Base-by-base conservation (phyloP, 2,113 vertebrate genomes). In the Haemorhous mexicanus region DNA sequence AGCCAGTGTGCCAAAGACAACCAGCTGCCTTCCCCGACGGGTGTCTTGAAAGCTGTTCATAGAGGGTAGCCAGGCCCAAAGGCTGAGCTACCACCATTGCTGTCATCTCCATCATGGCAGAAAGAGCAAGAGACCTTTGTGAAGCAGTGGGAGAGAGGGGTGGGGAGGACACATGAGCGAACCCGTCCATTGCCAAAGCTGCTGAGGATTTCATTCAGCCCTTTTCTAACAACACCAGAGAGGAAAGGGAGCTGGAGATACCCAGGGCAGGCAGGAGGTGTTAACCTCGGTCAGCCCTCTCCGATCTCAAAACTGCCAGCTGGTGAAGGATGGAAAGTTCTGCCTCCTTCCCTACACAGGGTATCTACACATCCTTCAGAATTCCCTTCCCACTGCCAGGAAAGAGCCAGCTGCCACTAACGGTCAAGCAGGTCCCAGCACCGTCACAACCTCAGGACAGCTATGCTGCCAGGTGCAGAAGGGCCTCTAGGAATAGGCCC, bases 351-450 rank as follows among this genome's bases (percentile, higher is more conserved):
- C 81, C 52, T 64, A 26, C 32, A 77, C 6, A 67, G 52, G 12
- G 6, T 44, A 43, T 32, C 21, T 56, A 56, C 6, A 1, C 1
- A 10, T 75, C 66, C 62, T 82, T 90, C 0, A 0, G 24, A 78
- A 39, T 61, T 89, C 30, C 61, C 41, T 73, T 55, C 41, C 56
- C 32, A 43, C 47, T 37, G 24, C 53, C 17, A 13, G 41, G 30
- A 68, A 84, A 82, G 35, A 61, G 52, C 20, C 35, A 74, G 61
- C 16, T 82, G 44, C 19, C 44, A 39, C n/a, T 5, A 76, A 44
- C 21, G 52, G 41, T 43, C 3, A 13, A 46, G 32, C 26, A 44
- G 37, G 30, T 53, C 33, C n/a, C 9, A 3, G 28, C 3, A 3
- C 16, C 43, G 18, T 41, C 4, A 1, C 20, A 85, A 66, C 24